These are phyloP conservation scores for Lampropteryx suffumata DNA, from an alignment of 2,888 invertebrate species.

Conservation along the genomic window DNA sequence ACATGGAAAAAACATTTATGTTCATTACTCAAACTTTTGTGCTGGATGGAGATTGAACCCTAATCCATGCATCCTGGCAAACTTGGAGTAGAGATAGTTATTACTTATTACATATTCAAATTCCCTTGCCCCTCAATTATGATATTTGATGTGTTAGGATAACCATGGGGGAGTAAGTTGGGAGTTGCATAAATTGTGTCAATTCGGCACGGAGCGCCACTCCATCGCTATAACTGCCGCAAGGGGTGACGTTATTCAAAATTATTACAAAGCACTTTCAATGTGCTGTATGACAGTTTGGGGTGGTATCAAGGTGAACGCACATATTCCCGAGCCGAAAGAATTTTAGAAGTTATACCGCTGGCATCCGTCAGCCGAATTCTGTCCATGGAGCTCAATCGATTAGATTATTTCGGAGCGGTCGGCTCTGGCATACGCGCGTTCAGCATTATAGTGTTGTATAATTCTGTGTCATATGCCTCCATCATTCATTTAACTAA, in stretches of 20 bases:
- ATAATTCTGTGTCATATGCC: no score
- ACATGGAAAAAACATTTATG: no score
- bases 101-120: slow-evolving; percentile 30
- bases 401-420: no score
- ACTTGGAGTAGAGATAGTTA: slow-evolving; percentile 13
- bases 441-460: no score
- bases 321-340: no score
- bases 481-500: no score
- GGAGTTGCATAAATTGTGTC: slow-evolving; percentile 78
- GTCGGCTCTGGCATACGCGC: no score
- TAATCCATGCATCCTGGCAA: background rate
- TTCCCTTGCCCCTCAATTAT: slow-evolving; percentile 58
- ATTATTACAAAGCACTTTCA: slow-evolving; percentile 39
- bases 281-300: slow-evolving; percentile 2
- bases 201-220: slow-evolving; percentile 67
- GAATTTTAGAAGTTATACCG: no score
- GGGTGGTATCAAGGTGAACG: slow-evolving; percentile 13
- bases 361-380: no score
- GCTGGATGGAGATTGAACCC: no score
- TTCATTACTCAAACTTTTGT: no score
- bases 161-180: slow-evolving; percentile 46
- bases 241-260: slow-evolving; percentile 34
- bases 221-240: slow-evolving; percentile 18
- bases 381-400: no score
- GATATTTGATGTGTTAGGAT: slow-evolving; percentile 70